These are phyloP conservation scores for Octopus sinensis DNA, from an alignment of 1,140 invertebrate genomes.

Conservation along the genomic window DNA sequence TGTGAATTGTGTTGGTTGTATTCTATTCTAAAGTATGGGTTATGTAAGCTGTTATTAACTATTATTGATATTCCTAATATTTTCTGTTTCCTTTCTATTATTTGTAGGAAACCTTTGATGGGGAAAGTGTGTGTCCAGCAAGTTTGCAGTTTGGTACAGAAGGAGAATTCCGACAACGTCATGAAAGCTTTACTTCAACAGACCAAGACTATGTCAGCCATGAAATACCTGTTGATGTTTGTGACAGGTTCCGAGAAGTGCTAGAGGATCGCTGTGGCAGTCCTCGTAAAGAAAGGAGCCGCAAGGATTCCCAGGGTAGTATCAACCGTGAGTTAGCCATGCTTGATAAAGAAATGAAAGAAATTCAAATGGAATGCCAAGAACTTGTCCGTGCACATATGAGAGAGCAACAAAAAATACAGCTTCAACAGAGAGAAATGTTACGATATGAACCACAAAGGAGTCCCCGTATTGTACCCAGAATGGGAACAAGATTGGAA, in stretches of 20 bases:
- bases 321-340: constrained; percentile 61
- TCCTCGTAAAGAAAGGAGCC: constrained; percentile 27
- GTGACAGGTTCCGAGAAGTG: constrained; percentile 49
- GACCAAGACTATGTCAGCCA: constrained; percentile 35
- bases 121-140: constrained; percentile 41
- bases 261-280: constrained; percentile 44
- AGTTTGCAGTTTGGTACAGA: constrained; percentile 17
- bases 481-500: constrained; percentile 61
- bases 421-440: constrained; percentile 28
- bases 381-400: constrained; percentile 50
- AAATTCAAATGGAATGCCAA: constrained; percentile 61
- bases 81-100: constrained; percentile 4
- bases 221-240: constrained; percentile 46
- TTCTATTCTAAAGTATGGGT: no score
- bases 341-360: constrained; percentile 63
- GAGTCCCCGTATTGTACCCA: constrained; percentile 53
- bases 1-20: no score
- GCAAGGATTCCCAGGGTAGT: constrained; percentile 53
- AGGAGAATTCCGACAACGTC: constrained; percentile 42
- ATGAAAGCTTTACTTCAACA: constrained; percentile 49
- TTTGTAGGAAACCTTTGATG: constrained; percentile 46
- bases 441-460: constrained; percentile 34
- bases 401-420: constrained; percentile 32
- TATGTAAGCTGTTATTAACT: no score
- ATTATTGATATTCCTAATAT: no score